phyloP scores from a whole-genome alignment of 2,113 vertebrate genomes.

The Tautogolabrus adspersus region DNA sequence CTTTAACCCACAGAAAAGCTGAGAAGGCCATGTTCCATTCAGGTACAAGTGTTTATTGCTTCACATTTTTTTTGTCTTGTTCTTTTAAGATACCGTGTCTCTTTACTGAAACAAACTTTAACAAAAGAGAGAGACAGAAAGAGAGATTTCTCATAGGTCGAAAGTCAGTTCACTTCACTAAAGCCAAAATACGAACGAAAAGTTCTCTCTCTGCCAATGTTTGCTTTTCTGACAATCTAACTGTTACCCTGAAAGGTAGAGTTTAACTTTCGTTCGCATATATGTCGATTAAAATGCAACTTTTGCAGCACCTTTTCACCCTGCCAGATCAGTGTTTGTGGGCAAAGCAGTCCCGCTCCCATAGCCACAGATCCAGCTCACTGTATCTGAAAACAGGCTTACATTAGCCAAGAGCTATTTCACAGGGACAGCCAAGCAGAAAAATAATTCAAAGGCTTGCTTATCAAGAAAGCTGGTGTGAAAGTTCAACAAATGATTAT shows the following conservation, averaged over 20 bases:
- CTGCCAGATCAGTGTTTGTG: slow-evolving; percentile 49
- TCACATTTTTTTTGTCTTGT: neutral
- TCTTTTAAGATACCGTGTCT: slow-evolving; percentile 16
- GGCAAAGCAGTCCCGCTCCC: slow-evolving; percentile 39
- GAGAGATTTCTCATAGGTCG: slow-evolving; percentile 6
- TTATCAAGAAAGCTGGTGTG: slow-evolving; percentile 77
- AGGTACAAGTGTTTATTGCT: slow-evolving; percentile 18
- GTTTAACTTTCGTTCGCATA: neutral
- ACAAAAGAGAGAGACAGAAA: neutral
- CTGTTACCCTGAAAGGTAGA: neutral
- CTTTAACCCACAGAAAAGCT: slow-evolving; percentile 38
- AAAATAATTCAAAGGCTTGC: slow-evolving; percentile 83
- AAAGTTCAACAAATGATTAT: slow-evolving; percentile 84
- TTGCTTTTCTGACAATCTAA: neutral
- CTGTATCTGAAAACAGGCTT: slow-evolving; percentile 79
- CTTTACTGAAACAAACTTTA: slow-evolving; percentile 31
- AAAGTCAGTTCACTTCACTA: slow-evolving; percentile 21
- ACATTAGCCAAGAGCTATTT: slow-evolving; percentile 82
- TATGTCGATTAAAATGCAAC: slow-evolving; percentile 44
- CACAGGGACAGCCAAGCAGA: slow-evolving; percentile 82
- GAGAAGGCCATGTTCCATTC: slow-evolving; percentile 38
- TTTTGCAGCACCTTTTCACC: slow-evolving; percentile 30
- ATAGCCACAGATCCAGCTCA: slow-evolving; percentile 61
- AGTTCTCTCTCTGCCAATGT: neutral
- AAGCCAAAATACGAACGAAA: neutral